These are phyloP conservation scores for Myocastor coypus DNA, from an alignment of 2,113 vertebrate genomes.

Conservation along the genomic window DNA sequence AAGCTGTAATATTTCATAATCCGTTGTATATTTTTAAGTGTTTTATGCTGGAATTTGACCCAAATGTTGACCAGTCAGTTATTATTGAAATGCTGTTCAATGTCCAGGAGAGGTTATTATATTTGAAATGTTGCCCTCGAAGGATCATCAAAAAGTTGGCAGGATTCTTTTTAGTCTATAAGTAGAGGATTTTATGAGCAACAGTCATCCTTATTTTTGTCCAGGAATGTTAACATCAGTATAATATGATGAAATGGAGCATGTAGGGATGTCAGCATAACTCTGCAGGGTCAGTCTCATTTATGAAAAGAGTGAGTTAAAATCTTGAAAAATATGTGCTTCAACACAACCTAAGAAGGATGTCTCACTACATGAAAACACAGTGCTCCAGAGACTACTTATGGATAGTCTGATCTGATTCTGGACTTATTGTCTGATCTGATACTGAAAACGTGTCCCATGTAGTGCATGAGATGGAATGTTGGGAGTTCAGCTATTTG, in stretches of 20 bases:
- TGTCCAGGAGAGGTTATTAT: conserved; percentile 55
- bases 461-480: not conserved
- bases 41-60: conserved; percentile 68
- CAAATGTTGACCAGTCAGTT: conserved; percentile 61
- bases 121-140: conserved; percentile 70
- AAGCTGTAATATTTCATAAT: conserved; percentile 55
- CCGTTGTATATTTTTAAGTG: conserved; percentile 50
- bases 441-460: not conserved
- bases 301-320: not conserved
- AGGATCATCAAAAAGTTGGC: conserved; percentile 66
- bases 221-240: conserved; percentile 20
- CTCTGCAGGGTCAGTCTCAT: not conserved
- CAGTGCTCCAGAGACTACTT: conserved; percentile 4
- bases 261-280: not conserved
- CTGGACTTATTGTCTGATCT: not conserved
- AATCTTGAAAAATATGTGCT: not conserved
- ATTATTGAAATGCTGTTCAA: conserved; percentile 38
- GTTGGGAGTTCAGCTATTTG: not conserved
- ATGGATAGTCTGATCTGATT: not conserved
- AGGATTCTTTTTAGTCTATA: conserved; percentile 26
- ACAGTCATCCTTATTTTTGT: not conserved
- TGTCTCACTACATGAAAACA: not conserved
- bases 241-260: not conserved
- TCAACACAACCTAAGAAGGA: not conserved
- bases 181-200: conserved; percentile 46